These are phyloP conservation scores for Orchesella flavescens DNA, from an alignment of 2,888 invertebrate species.

Conservation along the genomic window DNA sequence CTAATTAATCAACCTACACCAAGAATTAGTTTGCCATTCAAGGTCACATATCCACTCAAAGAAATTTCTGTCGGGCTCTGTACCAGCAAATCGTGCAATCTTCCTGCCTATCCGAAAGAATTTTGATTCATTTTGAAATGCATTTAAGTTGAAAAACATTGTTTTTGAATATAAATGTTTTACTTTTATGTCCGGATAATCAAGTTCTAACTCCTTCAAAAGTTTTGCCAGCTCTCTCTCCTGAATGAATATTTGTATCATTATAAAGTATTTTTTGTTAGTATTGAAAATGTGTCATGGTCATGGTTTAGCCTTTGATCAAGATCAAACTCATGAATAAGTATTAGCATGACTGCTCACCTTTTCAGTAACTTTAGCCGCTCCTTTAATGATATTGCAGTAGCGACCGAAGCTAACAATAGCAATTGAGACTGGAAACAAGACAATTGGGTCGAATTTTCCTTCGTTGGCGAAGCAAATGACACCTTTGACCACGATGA, in stretches of 20 bases:
- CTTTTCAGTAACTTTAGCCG: constrained; percentile 11
- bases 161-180: too few species aligned
- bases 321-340: too few species aligned
- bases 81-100: background rate
- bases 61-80: background rate
- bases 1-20: background rate
- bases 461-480: background rate
- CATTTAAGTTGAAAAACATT: too few species aligned
- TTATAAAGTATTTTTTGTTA: background rate
- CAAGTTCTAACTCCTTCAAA: background rate
- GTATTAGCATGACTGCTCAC: too few species aligned
- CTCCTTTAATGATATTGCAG: constrained; percentile 1
- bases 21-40: background rate
- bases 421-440: constrained; percentile 21
- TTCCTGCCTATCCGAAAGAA: background rate
- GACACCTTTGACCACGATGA: background rate
- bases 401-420: constrained; percentile 5
- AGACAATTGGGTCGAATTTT: background rate
- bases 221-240: constrained; percentile 10
- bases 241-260: background rate
- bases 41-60: background rate
- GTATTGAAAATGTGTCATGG: too few species aligned
- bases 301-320: too few species aligned
- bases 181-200: background rate
- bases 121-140: too few species aligned